phyloP scores from a whole-genome alignment of 1,140 invertebrate genomes.

The Akabosia matsudoensis region DNA sequence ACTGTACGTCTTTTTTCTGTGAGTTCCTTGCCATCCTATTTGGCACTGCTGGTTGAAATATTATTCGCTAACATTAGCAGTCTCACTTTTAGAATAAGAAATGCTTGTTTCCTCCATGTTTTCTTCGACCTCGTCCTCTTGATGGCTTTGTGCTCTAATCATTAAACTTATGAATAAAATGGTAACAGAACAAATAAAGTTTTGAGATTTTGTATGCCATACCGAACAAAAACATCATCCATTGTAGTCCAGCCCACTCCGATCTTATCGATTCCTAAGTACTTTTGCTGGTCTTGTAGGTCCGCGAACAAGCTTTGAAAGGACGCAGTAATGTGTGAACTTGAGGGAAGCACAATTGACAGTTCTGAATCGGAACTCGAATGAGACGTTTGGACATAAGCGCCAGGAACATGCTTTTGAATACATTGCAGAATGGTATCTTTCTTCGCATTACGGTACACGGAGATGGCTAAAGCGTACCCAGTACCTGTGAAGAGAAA shows the following conservation, averaged over 20 bases:
- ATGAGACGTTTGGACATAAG: slow-evolving; percentile 28
- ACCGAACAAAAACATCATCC: slow-evolving; percentile 45
- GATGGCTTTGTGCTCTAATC: slow-evolving; percentile 19
- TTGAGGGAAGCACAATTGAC: slow-evolving; percentile 38
- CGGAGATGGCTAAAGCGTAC: slow-evolving; percentile 39
- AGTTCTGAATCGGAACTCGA: slow-evolving; percentile 22
- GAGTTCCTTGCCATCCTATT: too few species aligned
- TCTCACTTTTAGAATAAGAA: too few species aligned
- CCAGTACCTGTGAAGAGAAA: slow-evolving; percentile 31
- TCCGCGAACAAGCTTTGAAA: slow-evolving; percentile 44
- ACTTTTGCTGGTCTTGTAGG: slow-evolving; percentile 32
- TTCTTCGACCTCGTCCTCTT: neutral
- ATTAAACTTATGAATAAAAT: neutral
- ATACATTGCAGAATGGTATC: slow-evolving; percentile 11
- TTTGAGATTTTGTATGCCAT: neutral
- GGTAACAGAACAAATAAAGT: neutral
- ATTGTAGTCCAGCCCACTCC: slow-evolving; percentile 44
- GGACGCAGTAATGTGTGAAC: neutral
- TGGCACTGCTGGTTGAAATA: too few species aligned
- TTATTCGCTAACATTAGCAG: too few species aligned
- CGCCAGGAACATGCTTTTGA: slow-evolving; percentile 33
- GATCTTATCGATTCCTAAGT: slow-evolving; percentile 41
- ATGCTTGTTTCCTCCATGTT: too few species aligned
- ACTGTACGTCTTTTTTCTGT: too few species aligned
- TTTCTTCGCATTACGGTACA: neutral